phyloP scores from a whole-genome alignment of 2,113 vertebrate genomes.

The Benitochromis conjunctus region DNA sequence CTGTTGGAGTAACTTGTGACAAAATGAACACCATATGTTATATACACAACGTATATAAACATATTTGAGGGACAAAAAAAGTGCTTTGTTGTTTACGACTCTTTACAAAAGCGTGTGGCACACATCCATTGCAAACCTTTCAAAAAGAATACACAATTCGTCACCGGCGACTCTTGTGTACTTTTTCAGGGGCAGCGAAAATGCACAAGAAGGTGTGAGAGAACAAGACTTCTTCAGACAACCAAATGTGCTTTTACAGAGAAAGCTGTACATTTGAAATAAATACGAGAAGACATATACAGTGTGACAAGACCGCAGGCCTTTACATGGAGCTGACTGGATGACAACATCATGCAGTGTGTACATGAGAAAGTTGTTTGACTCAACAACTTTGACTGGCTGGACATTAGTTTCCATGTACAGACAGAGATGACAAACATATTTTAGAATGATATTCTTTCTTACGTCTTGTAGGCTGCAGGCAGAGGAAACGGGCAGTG shows the following conservation, averaged over 20 bases:
- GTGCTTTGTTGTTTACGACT: conserved; percentile 28
- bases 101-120: conserved; percentile 59
- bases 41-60: conserved; percentile 76
- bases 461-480: conserved; percentile 8
- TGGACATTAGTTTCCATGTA: conserved; percentile 91
- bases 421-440: conserved; percentile 87
- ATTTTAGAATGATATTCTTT: conserved; percentile 99
- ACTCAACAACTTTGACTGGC: conserved; percentile 82
- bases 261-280: conserved; percentile 22
- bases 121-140: conserved; percentile 82
- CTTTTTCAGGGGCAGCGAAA: conserved; percentile 67
- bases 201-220: conserved; percentile 42
- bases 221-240: conserved; percentile 29
- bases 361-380: conserved; percentile 89
- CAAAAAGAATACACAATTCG: conserved; percentile 81
- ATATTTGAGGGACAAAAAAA: conserved; percentile 57
- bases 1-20: conserved; percentile 37
- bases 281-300: conserved; percentile 37
- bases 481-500: not conserved
- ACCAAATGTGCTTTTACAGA: conserved; percentile 25
- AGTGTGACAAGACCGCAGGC: conserved; percentile 20
- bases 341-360: conserved; percentile 86
- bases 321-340: conserved; percentile 54
- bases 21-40: conserved; percentile 68
- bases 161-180: conserved; percentile 77